phyloP scores from a whole-genome alignment of 2,888 invertebrate species.

The Fragum fragum region DNA sequence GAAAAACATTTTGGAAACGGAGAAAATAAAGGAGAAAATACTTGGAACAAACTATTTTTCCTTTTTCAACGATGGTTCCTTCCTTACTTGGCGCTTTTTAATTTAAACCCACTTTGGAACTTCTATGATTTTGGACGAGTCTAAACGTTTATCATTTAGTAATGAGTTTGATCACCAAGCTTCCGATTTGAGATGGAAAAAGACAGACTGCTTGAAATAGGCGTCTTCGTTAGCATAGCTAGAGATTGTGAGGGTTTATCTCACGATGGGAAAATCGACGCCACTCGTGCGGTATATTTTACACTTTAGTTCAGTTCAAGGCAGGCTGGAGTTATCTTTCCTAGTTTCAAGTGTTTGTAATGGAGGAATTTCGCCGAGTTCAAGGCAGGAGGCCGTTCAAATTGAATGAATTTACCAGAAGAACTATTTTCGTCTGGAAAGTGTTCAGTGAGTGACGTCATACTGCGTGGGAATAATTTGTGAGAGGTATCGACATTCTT shows the following conservation, averaged over 20 bases:
- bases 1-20: neutral
- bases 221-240: too few species aligned
- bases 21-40: constrained; percentile 1
- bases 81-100: neutral
- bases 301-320: too few species aligned
- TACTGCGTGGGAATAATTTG: constrained; percentile 10
- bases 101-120: neutral
- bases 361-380: neutral
- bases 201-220: too few species aligned
- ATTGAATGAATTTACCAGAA: neutral
- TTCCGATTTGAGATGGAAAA: too few species aligned
- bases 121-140: neutral
- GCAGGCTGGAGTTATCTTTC: too few species aligned
- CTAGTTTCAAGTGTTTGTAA: too few species aligned
- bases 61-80: neutral
- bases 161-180: too few species aligned
- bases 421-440: constrained; percentile 1
- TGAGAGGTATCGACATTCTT: constrained; percentile 2
- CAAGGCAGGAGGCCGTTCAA: neutral
- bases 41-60: constrained; percentile 1
- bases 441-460: constrained; percentile 5
- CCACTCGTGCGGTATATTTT: too few species aligned
- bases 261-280: too few species aligned
- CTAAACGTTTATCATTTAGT: neutral
- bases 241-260: too few species aligned